Conservation (phyloP, 2,888 invertebrate genomes). For the Aspidapion aeneum region DNA sequence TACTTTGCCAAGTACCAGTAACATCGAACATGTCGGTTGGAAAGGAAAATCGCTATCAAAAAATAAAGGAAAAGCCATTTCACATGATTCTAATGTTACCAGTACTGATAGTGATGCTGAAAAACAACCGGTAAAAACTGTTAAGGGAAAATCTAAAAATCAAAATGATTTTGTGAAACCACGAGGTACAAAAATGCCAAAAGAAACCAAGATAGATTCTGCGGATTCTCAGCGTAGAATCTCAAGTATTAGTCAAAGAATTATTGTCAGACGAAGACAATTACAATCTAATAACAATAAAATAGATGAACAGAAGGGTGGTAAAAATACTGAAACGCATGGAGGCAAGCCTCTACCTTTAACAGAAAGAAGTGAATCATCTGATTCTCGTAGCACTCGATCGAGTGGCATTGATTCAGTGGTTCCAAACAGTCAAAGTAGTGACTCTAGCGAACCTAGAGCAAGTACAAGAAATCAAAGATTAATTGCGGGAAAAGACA, state of each 20-base stretch:
- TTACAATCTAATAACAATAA: too few relatives aligned
- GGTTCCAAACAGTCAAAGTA: too few relatives aligned
- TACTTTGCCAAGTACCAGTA: background rate
- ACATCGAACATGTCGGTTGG: background rate
- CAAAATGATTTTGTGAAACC: too few relatives aligned
- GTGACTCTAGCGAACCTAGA: too few relatives aligned
- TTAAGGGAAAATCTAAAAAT: background rate
- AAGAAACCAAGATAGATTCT: too few relatives aligned
- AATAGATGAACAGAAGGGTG: background rate
- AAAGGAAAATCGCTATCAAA: background rate
- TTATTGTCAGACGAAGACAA: too few relatives aligned
- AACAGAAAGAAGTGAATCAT: background rate
- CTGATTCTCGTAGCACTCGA: background rate
- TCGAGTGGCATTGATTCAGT: background rate
- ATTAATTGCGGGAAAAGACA: too few relatives aligned
- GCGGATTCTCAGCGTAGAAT: too few relatives aligned
- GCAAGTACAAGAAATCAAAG: too few relatives aligned
- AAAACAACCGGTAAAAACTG: too few relatives aligned
- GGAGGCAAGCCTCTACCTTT: background rate
- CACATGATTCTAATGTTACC: background rate
- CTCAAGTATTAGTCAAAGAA: too few relatives aligned
- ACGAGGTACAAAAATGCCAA: background rate
- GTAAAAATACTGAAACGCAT: background rate
- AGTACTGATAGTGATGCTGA: background rate
- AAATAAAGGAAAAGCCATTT: background rate